Percentiles rank a stretch among this genome's conserved stretches.
Evolutionary conservation across 2,888 invertebrate genomes (phyloP).

Genomic region (Dexiosoma caninum): DNA sequence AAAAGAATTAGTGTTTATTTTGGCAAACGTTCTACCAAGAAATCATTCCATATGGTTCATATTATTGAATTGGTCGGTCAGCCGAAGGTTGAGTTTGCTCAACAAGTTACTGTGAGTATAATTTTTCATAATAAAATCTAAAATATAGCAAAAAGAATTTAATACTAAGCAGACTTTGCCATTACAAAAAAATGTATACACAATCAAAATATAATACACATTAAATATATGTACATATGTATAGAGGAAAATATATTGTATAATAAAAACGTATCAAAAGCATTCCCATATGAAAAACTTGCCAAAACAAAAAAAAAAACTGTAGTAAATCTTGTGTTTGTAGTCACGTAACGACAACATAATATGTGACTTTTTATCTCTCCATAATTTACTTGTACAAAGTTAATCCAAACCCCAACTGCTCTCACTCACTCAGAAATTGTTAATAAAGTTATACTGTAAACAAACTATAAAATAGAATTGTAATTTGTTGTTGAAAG

Average conservation of each 20-base stretch:
- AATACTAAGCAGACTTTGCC: conserved; percentile 4
- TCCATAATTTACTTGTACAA: conserved; percentile 20
- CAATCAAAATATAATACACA: conserved; percentile 3
- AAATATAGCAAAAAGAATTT: neutral
- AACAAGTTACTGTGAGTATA: conserved; percentile 86
- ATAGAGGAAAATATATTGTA: neutral
- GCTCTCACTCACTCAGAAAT: neutral
- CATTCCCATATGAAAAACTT: neutral
- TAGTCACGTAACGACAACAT: conserved; percentile 76
- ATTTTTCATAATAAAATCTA: conserved; percentile 40
- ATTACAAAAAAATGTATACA: neutral
- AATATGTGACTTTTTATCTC: conserved; percentile 68
- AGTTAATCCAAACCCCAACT: neutral
- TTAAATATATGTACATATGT: too few relatives aligned
- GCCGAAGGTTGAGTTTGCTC: conserved; percentile 87
- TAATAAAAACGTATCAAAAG: neutral
- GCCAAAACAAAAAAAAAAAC: conserved; percentile 12
- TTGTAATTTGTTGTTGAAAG: neutral
- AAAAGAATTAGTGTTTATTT: conserved; percentile 57
- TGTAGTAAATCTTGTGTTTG: conserved; percentile 74
- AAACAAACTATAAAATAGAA: conserved; percentile 1
- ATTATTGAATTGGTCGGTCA: conserved; percentile 88
- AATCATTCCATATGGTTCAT: conserved; percentile 88
- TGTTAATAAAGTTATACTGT: neutral
- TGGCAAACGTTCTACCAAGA: conserved; percentile 66